Evolutionary conservation across 2,888 invertebrate genomes (phyloP).

Genomic region (Diaperis boleti): DNA sequence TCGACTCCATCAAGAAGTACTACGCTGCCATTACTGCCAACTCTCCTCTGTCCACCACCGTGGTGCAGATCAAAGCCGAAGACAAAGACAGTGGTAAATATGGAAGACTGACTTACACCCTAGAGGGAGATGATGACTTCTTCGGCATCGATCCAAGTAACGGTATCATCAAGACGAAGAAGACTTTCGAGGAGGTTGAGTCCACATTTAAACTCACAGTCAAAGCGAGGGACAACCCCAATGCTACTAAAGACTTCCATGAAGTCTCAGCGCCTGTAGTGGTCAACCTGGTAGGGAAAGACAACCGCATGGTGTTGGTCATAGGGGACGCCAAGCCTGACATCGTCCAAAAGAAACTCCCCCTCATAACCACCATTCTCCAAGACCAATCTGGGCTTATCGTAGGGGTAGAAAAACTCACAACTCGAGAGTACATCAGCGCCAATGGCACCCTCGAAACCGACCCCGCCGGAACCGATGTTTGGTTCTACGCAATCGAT

Average conservation of each 20-base stretch:
- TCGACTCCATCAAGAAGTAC: slow-evolving; percentile 76
- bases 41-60: slow-evolving; percentile 80
- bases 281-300: slow-evolving; percentile 83
- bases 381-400: slow-evolving; percentile 81
- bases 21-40: slow-evolving; percentile 83
- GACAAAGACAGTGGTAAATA: slow-evolving; percentile 89
- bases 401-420: slow-evolving; percentile 86
- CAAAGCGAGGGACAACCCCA: slow-evolving; percentile 81
- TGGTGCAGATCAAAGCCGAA: slow-evolving; percentile 85
- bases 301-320: slow-evolving; percentile 82
- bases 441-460: slow-evolving; percentile 81
- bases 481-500: slow-evolving; percentile 90
- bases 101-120: slow-evolving; percentile 81
- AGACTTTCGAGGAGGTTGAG: slow-evolving; percentile 77
- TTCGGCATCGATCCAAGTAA: slow-evolving; percentile 80
- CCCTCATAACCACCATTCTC: slow-evolving; percentile 72
- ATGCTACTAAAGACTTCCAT: slow-evolving; percentile 72
- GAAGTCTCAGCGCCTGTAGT: slow-evolving; percentile 75
- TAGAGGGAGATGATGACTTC: slow-evolving; percentile 69
- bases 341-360: slow-evolving; percentile 70
- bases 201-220: slow-evolving; percentile 83
- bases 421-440: slow-evolving; percentile 79
- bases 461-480: slow-evolving; percentile 82
- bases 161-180: slow-evolving; percentile 82
- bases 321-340: slow-evolving; percentile 82